A percentile compares a stretch with the other conserved stretches of the same genome.
These are phyloP conservation scores for Megathymus violae DNA, from an alignment of 1,140 invertebrate species.

Conservation along the genomic window DNA sequence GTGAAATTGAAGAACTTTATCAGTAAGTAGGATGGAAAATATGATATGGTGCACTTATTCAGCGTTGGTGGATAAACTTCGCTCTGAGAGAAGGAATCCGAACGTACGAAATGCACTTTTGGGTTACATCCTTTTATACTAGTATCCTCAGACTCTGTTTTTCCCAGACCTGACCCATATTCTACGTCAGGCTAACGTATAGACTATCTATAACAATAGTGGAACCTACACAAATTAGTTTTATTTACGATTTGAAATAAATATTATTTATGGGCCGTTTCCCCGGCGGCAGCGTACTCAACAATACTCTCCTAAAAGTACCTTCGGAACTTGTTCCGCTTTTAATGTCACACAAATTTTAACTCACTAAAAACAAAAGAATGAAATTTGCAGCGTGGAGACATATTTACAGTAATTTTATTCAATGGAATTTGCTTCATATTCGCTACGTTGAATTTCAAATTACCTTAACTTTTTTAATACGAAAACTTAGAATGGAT, in stretches of 20 bases:
- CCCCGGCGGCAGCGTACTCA: neutral
- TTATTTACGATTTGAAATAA: slow-evolving; percentile 14
- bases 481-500: neutral
- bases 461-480: slow-evolving; percentile 6
- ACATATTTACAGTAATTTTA: slow-evolving; percentile 19
- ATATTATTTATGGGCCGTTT: slow-evolving; percentile 10
- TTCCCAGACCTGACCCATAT: too few species aligned
- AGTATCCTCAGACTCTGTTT: too few species aligned
- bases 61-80: too few species aligned
- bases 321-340: slow-evolving; percentile 2
- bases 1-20: too few species aligned
- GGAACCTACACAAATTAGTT: neutral
- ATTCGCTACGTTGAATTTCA: slow-evolving; percentile 5
- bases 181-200: too few species aligned
- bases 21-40: too few species aligned
- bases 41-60: too few species aligned
- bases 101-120: too few species aligned
- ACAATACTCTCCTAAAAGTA: slow-evolving; percentile 9
- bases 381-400: neutral
- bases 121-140: too few species aligned
- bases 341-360: slow-evolving; percentile 13
- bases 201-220: too few species aligned
- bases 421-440: slow-evolving; percentile 13
- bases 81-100: too few species aligned
- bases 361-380: slow-evolving; percentile 11